These are phyloP conservation scores for Monochamus saltuarius DNA, from an alignment of 1,140 invertebrate genomes.

Conservation along the genomic window DNA sequence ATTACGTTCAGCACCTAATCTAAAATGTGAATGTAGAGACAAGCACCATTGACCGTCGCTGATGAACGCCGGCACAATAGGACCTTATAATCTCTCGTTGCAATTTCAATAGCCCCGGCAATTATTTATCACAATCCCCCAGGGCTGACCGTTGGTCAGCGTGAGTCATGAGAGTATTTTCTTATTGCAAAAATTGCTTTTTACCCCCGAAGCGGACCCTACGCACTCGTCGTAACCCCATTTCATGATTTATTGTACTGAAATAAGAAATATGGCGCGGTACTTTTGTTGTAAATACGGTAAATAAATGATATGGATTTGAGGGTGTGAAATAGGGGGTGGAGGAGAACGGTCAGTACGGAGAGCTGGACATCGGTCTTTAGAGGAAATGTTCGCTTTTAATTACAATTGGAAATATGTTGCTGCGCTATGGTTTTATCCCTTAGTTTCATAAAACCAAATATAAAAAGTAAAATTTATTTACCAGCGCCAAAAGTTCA, in stretches of 20 bases:
- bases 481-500: too few species aligned
- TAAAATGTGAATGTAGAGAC: too few species aligned
- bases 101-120: constrained; percentile 14
- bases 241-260: constrained; percentile 30
- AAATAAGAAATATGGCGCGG: constrained; percentile 36
- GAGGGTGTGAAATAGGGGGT: constrained; percentile 33
- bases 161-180: constrained; percentile 33
- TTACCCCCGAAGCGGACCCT: constrained; percentile 23
- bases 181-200: constrained; percentile 32
- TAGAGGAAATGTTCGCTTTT: neutral
- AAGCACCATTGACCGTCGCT: too few species aligned
- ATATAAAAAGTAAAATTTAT: too few species aligned
- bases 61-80: constrained; percentile 2
- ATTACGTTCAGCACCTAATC: too few species aligned
- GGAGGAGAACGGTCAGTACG: constrained; percentile 18
- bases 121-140: constrained; percentile 22
- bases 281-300: constrained; percentile 36
- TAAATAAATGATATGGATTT: constrained; percentile 34
- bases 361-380: neutral
- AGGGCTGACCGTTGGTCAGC: constrained; percentile 37
- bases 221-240: constrained; percentile 9
- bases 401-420: neutral
- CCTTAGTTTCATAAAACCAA: too few species aligned
- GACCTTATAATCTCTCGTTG: constrained; percentile 8
- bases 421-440: too few species aligned